phyloP scores from a whole-genome alignment of 2,797 vertebrate species.

The Eulemur coronatus region DNA sequence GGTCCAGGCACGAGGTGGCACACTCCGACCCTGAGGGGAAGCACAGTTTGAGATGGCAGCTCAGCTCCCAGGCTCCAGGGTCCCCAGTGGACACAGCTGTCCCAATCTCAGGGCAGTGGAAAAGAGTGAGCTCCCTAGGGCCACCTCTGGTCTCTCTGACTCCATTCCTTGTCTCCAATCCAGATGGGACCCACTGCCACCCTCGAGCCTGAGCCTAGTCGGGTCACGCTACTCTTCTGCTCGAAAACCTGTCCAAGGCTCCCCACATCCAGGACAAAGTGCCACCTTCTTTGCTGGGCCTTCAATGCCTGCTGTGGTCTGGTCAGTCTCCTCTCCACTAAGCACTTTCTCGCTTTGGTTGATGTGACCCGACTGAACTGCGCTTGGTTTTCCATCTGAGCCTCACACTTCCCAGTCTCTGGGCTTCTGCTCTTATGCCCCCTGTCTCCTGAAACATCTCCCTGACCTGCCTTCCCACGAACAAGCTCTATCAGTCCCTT shows the following conservation, averaged over 20 bases:
- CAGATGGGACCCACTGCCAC: fast-evolving
- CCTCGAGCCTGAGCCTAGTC: neutral
- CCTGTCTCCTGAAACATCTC: neutral
- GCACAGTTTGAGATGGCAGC: constrained; percentile 3
- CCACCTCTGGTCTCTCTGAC: neutral
- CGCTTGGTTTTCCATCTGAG: neutral
- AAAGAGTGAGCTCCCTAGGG: neutral
- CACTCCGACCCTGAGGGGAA: constrained; percentile 92
- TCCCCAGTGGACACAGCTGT: too few relatives aligned
- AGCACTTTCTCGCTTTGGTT: neutral
- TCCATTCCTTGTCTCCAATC: neutral
- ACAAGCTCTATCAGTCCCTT: neutral
- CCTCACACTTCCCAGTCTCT: neutral
- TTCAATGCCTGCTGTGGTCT: neutral
- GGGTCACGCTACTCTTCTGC: neutral
- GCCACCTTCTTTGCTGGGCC: fast-evolving
- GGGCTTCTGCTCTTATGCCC: neutral
- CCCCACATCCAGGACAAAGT: neutral
- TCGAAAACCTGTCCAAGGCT: neutral
- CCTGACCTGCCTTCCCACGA: neutral
- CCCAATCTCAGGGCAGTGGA: neutral
- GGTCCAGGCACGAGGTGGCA: constrained; percentile 92
- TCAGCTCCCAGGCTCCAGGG: constrained; percentile 24
- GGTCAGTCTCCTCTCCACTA: neutral
- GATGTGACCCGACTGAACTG: neutral